Percentiles rank a stretch among this genome's conserved stretches.
phyloP scores from a whole-genome alignment of 2,888 invertebrate species.

The Ypsolopha scabrella region DNA sequence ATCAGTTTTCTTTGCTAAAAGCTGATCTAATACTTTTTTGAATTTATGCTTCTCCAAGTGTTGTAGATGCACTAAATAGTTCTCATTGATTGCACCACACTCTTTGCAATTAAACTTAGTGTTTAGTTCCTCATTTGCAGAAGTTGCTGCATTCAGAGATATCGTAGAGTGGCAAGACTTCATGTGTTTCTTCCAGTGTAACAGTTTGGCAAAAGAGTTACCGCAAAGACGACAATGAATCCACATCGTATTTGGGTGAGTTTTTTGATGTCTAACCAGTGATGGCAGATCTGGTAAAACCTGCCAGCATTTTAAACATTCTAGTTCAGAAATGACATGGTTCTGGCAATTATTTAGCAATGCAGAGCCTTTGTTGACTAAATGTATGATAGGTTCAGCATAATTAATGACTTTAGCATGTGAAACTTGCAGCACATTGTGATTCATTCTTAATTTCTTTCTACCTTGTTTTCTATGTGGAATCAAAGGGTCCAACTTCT shows the following conservation, averaged over 20 bases:
- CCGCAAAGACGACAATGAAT: conserved; percentile 47
- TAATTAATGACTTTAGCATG: conserved; percentile 44
- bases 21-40: conserved; percentile 32
- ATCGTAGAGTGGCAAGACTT: conserved; percentile 3
- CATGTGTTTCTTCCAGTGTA: conserved; percentile 34
- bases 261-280: conserved; percentile 39
- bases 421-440: conserved; percentile 32
- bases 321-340: conserved; percentile 25
- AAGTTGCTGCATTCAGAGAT: background rate
- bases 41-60: conserved; percentile 59
- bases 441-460: conserved; percentile 41
- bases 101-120: conserved; percentile 30
- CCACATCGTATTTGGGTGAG: conserved; percentile 54
- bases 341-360: conserved; percentile 14
- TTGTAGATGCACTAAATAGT: conserved; percentile 31
- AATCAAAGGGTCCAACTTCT: conserved; percentile 46
- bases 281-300: conserved; percentile 35
- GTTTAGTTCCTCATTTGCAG: conserved; percentile 5
- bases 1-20: conserved; percentile 36
- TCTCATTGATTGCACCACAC: conserved; percentile 26
- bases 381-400: conserved; percentile 43
- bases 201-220: conserved; percentile 39
- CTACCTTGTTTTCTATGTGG: conserved; percentile 39
- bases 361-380: conserved; percentile 31
- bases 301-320: conserved; percentile 51